These are phyloP conservation scores for Pectinophora gossypiella DNA, from an alignment of 1,140 invertebrate species.

Conservation along the genomic window DNA sequence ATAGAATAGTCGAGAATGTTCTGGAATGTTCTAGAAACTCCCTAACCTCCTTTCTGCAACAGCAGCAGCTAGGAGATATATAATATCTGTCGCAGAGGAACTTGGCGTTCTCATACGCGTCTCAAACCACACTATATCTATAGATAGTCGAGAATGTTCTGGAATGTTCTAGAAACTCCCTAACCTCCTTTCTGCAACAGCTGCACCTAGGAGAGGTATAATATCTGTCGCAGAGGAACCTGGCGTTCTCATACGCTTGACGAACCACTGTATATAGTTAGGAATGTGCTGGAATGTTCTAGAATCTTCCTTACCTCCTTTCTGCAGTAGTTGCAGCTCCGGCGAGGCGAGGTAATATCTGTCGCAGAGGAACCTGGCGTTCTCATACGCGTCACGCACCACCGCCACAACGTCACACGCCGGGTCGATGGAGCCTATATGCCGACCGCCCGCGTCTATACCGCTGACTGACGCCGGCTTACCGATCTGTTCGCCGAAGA, in stretches of 20 bases:
- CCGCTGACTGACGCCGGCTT: conserved; percentile 67
- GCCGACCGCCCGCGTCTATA: conserved; percentile 81
- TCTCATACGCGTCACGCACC: conserved; percentile 95
- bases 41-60: conserved; percentile 86
- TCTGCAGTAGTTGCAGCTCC: conserved; percentile 86
- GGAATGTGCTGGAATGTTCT: too few relatives aligned
- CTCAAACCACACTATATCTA: too few relatives aligned
- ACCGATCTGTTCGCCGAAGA: conserved; percentile 83
- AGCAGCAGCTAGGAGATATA: conserved; percentile 88
- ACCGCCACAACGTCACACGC: conserved; percentile 91
- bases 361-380: conserved; percentile 97
- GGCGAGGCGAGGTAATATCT: conserved; percentile 95
- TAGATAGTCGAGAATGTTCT: too few relatives aligned
- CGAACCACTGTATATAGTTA: too few relatives aligned
- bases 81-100: conserved; percentile 99
- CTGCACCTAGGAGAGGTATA: conserved; percentile 90
- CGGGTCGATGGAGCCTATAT: conserved; percentile 97
- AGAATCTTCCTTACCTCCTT: too few relatives aligned
- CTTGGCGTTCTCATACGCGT: conserved; percentile 97
- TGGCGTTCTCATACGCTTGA: conserved; percentile 98
- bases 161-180: too few relatives aligned
- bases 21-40: too few relatives aligned
- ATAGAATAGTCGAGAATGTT: too few relatives aligned
- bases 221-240: conserved; percentile 98
- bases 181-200: conserved; percentile 88